Base-by-base conservation (phyloP, 2,888 invertebrate genomes). In the Tenthredo mesomela region DNA sequence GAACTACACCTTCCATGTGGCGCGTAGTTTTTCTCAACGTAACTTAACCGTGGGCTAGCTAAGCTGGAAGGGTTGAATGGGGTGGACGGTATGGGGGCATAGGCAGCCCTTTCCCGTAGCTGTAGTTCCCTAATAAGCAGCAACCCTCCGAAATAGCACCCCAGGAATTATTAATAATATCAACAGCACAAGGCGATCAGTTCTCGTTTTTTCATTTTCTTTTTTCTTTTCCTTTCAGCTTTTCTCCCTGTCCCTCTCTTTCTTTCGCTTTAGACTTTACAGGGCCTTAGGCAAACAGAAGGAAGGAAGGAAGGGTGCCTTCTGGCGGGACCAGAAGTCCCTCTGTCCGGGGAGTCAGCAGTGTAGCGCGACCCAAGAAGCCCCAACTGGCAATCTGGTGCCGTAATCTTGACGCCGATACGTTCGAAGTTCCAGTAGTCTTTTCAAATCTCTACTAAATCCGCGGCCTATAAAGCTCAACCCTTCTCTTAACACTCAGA, bases 141-240 rank as follows among this genome's bases (percentile, higher is more conserved):
- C 67, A 65, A 70, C 82, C 82, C 82, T 82, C 67, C 47, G 29
- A 82, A 67, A 43, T 47, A 65, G 82, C 82, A 70, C 67, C 82
- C 65, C 65, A 29, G 82, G 67, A 82, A 82, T 82, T 82, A 82
- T 82, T 82, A 82, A 82, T 82, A 82, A 82, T 82, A 82, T 82
- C 82, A 82, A 82, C 82, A 82, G 67, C 70, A 40, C 82, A 67
- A 67, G 67, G 82, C 67, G 67, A 82, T 82, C 82, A 25, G 65
- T 82, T 82, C 37, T 80, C 82, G 71, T 84, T 77, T 84, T 84
- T 84, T 67, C 50, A 47, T 71, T 83, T 82, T 84, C 33, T 37
- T 54, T 18, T 40, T 82, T 29, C 73, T 84, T 58, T 58, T 84
- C 58, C 37, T 71, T 71, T 50, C 70, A 29, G 29, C 70, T 71